These are phyloP conservation scores for Sebastiscus albofasciatus DNA, from an alignment of 2,797 vertebrate species.

Conservation along the genomic window DNA sequence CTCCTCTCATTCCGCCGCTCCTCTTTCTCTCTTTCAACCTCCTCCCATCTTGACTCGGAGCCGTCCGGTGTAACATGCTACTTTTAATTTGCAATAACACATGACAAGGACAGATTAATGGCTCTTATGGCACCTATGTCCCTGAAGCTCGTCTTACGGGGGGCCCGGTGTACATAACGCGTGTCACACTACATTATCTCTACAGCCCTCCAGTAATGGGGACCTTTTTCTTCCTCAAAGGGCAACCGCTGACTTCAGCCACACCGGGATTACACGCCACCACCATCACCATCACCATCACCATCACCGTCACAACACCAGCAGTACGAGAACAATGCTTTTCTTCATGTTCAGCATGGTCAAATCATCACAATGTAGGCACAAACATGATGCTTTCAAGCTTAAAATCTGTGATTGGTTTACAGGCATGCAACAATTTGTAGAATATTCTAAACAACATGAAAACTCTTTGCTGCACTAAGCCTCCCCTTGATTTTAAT, in stretches of 20 bases:
- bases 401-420: background rate
- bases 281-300: background rate
- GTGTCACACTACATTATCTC: conserved; percentile 86
- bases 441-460: conserved; percentile 1
- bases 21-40: conserved; percentile 25
- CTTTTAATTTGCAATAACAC: conserved; percentile 98
- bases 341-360: background rate
- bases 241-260: conserved; percentile 76
- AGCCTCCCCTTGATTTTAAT: background rate
- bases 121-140: conserved; percentile 89
- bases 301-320: background rate
- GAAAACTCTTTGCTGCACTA: conserved; percentile 19
- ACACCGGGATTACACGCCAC: conserved; percentile 34
- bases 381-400: conserved; percentile 2
- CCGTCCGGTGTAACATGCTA: conserved; percentile 92
- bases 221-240: conserved; percentile 81
- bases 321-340: conserved; percentile 1
- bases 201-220: conserved; percentile 83
- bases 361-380: conserved; percentile 9
- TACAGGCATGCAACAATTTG: conserved; percentile 32
- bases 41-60: conserved; percentile 83
- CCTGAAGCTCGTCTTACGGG: conserved; percentile 81
- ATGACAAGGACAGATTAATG: conserved; percentile 91
- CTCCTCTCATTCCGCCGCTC: conserved; percentile 1
- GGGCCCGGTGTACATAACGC: conserved; percentile 85